phyloP scores from a whole-genome alignment of 2,797 vertebrate species.

The Acridotheres tristis region DNA sequence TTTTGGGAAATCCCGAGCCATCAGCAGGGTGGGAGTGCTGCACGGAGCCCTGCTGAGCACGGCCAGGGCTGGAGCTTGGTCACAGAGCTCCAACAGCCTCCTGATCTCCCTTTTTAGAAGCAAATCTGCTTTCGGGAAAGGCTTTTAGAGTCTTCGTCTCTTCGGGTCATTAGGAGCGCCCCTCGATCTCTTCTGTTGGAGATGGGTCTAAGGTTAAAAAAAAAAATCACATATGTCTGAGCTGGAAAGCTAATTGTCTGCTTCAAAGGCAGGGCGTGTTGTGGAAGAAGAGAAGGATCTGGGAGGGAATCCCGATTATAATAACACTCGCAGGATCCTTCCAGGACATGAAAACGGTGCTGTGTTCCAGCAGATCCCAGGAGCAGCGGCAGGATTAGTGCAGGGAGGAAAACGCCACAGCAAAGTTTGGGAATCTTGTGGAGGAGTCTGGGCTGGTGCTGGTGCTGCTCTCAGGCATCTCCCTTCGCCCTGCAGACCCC shows the following conservation, averaged over 20 bases:
- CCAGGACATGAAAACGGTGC: not conserved
- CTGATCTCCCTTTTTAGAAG: not conserved
- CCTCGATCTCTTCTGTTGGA: not conserved
- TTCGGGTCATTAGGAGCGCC: not conserved
- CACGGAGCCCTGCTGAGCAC: not conserved
- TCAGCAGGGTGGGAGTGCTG: not conserved
- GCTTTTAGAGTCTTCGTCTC: not conserved
- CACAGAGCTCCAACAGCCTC: not conserved
- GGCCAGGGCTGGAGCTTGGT: not conserved
- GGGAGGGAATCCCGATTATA: not conserved
- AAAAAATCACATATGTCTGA: not conserved
- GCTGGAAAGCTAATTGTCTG: slow-evolving; percentile 19
- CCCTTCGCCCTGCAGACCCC: not conserved
- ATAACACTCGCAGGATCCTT: not conserved
- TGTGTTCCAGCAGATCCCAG: not conserved
- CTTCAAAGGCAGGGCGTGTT: not conserved
- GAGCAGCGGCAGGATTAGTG: not conserved
- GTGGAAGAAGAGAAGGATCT: not conserved
- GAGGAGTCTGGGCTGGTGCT: not conserved
- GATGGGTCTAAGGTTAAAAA: not conserved
- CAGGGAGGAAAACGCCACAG: fast-evolving
- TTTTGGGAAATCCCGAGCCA: not conserved
- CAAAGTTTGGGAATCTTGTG: not conserved
- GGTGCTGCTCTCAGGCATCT: fast-evolving
- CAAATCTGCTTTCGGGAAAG: not conserved